A percentile compares a stretch with the other conserved stretches of the same genome.
These are phyloP conservation scores for Oryzias celebensis DNA, from an alignment of 2,113 vertebrate genomes.

Conservation along the genomic window DNA sequence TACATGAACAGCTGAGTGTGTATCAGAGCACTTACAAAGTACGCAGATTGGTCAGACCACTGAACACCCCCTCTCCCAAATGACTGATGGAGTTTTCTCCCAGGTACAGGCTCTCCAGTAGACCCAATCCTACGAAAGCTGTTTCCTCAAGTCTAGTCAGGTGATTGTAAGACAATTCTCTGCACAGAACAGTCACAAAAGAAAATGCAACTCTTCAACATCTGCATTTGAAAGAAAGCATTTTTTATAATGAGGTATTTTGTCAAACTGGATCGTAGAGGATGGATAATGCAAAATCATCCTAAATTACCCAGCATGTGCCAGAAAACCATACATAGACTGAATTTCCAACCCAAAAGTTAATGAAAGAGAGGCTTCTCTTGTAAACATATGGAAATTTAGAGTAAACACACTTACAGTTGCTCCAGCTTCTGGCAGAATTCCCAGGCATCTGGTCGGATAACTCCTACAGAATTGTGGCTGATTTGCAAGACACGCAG, in stretches of 20 bases:
- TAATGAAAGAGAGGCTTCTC: conserved; percentile 12
- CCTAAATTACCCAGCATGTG: conserved; percentile 1
- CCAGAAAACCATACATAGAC: conserved; percentile 13
- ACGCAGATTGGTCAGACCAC: conserved; percentile 84
- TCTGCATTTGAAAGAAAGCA: too few relatives aligned
- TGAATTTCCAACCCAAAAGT: conserved; percentile 14
- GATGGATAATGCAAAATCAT: conserved; percentile 4
- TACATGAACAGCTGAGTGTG: not conserved
- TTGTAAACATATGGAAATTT: conserved; percentile 17
- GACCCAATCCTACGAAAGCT: conserved; percentile 86
- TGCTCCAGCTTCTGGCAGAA: conserved; percentile 95
- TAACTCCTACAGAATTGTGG: conserved; percentile 88
- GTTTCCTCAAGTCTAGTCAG: conserved; percentile 92
- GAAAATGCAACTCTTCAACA: too few relatives aligned
- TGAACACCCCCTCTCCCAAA: conserved; percentile 91
- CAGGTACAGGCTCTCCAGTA: conserved; percentile 89
- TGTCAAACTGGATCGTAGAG: not conserved
- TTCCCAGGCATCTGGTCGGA: conserved; percentile 95
- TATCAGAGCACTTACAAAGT: conserved; percentile 83
- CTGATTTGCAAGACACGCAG: conserved; percentile 87
- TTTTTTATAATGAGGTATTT: too few relatives aligned
- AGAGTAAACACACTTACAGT: conserved; percentile 83
- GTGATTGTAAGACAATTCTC: conserved; percentile 93
- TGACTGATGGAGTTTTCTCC: conserved; percentile 91
- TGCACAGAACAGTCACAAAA: conserved; percentile 43